Base-by-base conservation (phyloP, 2,797 vertebrate species). In the Enteromius anoplus region DNA sequence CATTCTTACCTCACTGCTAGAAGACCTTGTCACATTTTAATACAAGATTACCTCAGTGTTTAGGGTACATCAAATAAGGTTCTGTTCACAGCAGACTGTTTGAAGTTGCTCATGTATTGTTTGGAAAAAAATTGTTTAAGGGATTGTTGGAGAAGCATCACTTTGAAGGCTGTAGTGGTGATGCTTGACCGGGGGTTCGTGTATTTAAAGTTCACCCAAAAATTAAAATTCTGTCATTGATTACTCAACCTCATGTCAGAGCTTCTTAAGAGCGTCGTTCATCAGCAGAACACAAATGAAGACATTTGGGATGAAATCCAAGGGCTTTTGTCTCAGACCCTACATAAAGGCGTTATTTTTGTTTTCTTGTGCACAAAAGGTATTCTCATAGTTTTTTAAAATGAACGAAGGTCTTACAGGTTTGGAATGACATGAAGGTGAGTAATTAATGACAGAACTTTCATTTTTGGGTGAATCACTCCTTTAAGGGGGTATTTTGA, bases 1-100 rank as follows among this genome's bases (percentile, higher is more conserved):
- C 40, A 73, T 32, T 51, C 66, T 70, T 73, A 71, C 79, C 51
- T 70, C 68, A 71, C 37, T 0, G 2, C 51, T 42, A 45, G 53
- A 29, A 42, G 42, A 45, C 11, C 23, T 70, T 32, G 58, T 15
- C 14, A 10, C 12, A 62, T 79, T 68, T 21, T 68, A 73, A 34
- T n/a, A 34, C 17, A 15, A 37, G 49, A 75, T 75, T 55, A 75
- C 72, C 32, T 75, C 49, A 75, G 0, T 4, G 49, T 53, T 73
- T 29, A 55, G 32, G 6, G 49, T 23, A 15, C 71, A 37, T 73
- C 21, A 45, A 53, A 73, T 73, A 55, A 8, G 11, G 5, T 15
- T 14, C 21, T 10, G 1, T 14, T 55, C 29, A 37, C 29, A 55
- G 34, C 47, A n/a, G 71, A 21, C 70, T 32, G 9, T 19, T 60